These are phyloP conservation scores for Callopanchax toddi DNA, from an alignment of 2,113 vertebrate genomes.

Conservation along the genomic window DNA sequence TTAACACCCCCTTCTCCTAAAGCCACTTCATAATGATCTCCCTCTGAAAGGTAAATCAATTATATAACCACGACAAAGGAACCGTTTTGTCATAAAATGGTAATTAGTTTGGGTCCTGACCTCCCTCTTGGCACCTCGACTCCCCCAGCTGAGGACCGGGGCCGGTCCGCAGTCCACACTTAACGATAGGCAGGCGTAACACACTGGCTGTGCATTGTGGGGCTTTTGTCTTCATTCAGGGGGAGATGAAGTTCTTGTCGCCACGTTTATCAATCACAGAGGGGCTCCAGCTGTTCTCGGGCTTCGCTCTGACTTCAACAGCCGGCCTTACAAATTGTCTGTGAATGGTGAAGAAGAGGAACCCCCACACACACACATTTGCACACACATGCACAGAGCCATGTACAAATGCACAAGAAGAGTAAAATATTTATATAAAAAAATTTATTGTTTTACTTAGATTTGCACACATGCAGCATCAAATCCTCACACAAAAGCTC, in stretches of 20 bases:
- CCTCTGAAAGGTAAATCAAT: conserved; percentile 85
- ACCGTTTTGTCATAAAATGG: conserved; percentile 82
- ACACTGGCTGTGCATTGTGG: conserved; percentile 92
- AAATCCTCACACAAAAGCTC: conserved; percentile 28
- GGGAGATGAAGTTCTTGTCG: conserved; percentile 97
- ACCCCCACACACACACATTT: conserved; percentile 55
- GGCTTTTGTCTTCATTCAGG: conserved; percentile 99
- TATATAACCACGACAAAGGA: conserved; percentile 82
- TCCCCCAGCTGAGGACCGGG: conserved; percentile 95
- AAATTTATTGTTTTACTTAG: conserved; percentile 20
- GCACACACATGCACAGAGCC: conserved; percentile 6
- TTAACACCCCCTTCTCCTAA: conserved; percentile 49
- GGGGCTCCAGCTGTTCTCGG: conserved; percentile 99
- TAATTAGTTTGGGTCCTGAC: conserved; percentile 91
- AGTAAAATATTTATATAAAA: not conserved
- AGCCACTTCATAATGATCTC: conserved; percentile 77
- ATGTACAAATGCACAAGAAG: conserved; percentile 1
- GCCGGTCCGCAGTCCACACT: conserved; percentile 92
- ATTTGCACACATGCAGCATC: conserved; percentile 6
- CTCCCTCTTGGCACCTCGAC: conserved; percentile 88
- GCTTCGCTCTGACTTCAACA: conserved; percentile 95
- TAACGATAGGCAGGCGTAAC: conserved; percentile 96
- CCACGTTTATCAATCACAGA: conserved; percentile 99
- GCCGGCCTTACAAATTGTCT: conserved; percentile 99
- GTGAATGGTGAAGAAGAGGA: conserved; percentile 92